Percentiles rank a stretch among this genome's conserved stretches.
phyloP scores from a whole-genome alignment of 2,797 vertebrate species.

The Propithecus perrieri region DNA sequence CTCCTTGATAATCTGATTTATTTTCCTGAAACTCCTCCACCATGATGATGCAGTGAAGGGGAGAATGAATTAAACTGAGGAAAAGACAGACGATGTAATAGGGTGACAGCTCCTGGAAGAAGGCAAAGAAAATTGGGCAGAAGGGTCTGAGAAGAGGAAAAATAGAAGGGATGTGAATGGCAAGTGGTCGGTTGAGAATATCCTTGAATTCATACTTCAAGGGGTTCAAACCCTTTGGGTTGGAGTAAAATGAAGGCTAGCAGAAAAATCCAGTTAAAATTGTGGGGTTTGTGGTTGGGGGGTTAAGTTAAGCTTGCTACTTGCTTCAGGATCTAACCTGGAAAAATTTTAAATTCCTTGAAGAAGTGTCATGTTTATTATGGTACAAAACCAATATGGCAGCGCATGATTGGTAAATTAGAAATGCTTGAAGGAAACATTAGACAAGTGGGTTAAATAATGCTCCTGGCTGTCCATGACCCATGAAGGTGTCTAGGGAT shows the following conservation, averaged over 20 bases:
- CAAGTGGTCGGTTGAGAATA: not conserved
- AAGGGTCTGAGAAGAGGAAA: not conserved
- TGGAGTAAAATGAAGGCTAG: not conserved
- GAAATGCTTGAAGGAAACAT: not conserved
- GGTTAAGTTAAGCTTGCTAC: not conserved
- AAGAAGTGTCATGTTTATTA: not conserved
- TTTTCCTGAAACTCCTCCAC: not conserved
- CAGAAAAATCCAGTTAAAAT: conserved; percentile 17
- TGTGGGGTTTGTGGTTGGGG: not conserved
- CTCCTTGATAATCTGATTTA: not conserved
- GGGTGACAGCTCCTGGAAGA: not conserved
- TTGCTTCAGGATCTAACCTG: not conserved
- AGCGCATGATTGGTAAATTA: not conserved
- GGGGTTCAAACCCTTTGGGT: not conserved
- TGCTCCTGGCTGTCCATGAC: not conserved
- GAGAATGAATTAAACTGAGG: not conserved
- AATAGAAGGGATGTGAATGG: not conserved
- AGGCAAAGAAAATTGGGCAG: not conserved
- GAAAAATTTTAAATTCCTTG: conserved; percentile 10
- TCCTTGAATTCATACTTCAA: not conserved
- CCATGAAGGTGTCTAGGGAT: not conserved
- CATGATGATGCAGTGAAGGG: not conserved
- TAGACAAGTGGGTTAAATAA: not conserved
- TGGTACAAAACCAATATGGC: not conserved
- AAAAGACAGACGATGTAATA: not conserved